These are phyloP conservation scores for Hylaea fasciaria DNA, from an alignment of 2,888 invertebrate species.

Conservation along the genomic window DNA sequence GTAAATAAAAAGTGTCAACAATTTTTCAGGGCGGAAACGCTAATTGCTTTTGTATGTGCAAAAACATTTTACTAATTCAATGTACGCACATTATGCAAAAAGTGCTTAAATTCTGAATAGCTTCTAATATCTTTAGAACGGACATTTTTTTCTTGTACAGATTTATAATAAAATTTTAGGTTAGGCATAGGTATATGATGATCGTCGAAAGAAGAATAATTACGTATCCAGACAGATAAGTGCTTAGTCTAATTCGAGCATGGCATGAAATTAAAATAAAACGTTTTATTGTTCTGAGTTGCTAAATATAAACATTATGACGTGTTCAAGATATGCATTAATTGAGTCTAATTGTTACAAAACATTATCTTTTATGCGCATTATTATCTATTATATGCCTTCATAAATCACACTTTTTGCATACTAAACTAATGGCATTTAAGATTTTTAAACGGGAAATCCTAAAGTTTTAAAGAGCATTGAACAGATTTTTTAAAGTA, in stretches of 20 bases:
- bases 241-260: background rate
- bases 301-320: slow-evolving; percentile 50
- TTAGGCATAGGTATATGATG: background rate
- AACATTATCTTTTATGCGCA: slow-evolving; percentile 42
- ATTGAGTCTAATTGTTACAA: slow-evolving; percentile 52
- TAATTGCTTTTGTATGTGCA: slow-evolving; percentile 20
- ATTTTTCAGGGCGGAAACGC: slow-evolving; percentile 3
- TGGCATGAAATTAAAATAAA: slow-evolving; percentile 4
- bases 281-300: slow-evolving; percentile 31
- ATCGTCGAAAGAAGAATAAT: background rate
- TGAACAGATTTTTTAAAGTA: too few species aligned
- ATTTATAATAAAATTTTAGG: too few species aligned
- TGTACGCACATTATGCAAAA: background rate
- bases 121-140: background rate
- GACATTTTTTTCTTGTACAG: too few species aligned
- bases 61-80: background rate
- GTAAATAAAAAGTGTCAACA: slow-evolving; percentile 11
- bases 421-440: background rate
- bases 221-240: background rate
- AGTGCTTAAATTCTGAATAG: background rate
- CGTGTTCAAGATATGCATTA: slow-evolving; percentile 46
- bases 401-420: slow-evolving; percentile 25
- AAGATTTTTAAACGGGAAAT: too few species aligned
- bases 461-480: too few species aligned
- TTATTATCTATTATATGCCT: slow-evolving; percentile 25